Conservation (phyloP, 2,113 vertebrate species). For the Crotophaga sulcirostris region DNA sequence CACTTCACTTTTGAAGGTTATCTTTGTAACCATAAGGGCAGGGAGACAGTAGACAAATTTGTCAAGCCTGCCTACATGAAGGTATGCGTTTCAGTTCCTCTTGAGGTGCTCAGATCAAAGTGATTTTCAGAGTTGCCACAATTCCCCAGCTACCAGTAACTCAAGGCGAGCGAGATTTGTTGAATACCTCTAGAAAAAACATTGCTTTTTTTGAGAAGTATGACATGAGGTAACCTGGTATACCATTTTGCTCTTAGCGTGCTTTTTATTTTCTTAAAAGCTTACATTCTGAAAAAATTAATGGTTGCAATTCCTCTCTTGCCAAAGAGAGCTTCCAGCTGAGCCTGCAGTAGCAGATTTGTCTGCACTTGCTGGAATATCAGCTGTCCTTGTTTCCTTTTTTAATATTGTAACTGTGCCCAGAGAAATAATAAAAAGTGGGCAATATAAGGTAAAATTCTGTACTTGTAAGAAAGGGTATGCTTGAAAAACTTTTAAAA, state of each 20-base stretch:
- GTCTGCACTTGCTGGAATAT: not conserved
- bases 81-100: not conserved
- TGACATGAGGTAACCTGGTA: not conserved
- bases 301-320: not conserved
- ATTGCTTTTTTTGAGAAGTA: not conserved
- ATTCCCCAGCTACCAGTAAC: not conserved
- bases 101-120: not conserved
- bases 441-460: not conserved
- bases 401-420: not conserved
- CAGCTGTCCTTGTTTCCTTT: not conserved
- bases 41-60: not conserved
- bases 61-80: not conserved
- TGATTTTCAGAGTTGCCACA: not conserved
- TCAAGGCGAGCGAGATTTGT: not conserved
- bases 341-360: not conserved
- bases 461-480: not conserved
- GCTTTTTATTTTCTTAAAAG: not conserved
- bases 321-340: not conserved
- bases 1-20: not conserved
- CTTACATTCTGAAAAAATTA: not conserved
- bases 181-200: not conserved
- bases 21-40: not conserved
- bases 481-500: not conserved
- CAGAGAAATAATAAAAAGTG: not conserved
- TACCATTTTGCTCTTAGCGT: not conserved